Conservation (phyloP, 2,113 vertebrate species). For the Nibea coibor region DNA sequence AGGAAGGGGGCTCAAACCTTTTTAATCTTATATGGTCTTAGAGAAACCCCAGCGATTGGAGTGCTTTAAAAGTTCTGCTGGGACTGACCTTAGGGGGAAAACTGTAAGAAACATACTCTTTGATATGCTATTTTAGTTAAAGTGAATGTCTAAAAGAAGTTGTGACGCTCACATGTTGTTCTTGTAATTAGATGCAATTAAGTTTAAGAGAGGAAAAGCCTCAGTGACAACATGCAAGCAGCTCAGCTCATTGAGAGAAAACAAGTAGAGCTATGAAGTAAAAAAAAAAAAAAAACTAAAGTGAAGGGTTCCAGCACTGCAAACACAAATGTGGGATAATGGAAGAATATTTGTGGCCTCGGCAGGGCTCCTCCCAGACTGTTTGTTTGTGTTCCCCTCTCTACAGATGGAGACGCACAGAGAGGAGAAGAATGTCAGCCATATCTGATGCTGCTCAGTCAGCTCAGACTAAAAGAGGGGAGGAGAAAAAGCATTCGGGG, state of each 20-base stretch:
- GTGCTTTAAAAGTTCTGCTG: not conserved
- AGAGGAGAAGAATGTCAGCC: conserved; percentile 54
- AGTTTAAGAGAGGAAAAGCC: not conserved
- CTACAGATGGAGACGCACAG: conserved; percentile 62
- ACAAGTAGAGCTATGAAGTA: conserved; percentile 38
- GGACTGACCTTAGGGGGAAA: not conserved
- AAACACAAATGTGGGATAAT: conserved; percentile 72
- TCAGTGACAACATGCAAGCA: not conserved
- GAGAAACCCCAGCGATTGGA: not conserved
- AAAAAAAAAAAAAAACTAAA: conserved; percentile 58
- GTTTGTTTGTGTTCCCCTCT: conserved; percentile 80
- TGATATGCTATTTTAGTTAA: not conserved
- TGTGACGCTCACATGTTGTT: conserved; percentile 1
- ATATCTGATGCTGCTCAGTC: conserved; percentile 78
- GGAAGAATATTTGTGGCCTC: conserved; percentile 76
- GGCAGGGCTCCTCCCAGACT: conserved; percentile 65
- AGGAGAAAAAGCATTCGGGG: conserved; percentile 41
- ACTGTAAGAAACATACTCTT: not conserved
- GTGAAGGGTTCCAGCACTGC: conserved; percentile 48
- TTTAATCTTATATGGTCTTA: conserved; percentile 6
- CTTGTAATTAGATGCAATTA: not conserved
- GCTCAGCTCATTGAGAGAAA: conserved; percentile 31
- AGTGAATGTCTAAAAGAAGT: not conserved
- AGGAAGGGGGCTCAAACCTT: conserved; percentile 6
- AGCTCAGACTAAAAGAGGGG: conserved; percentile 51